phyloP scores from a whole-genome alignment of 2,113 vertebrate species.

The Empidonax traillii region DNA sequence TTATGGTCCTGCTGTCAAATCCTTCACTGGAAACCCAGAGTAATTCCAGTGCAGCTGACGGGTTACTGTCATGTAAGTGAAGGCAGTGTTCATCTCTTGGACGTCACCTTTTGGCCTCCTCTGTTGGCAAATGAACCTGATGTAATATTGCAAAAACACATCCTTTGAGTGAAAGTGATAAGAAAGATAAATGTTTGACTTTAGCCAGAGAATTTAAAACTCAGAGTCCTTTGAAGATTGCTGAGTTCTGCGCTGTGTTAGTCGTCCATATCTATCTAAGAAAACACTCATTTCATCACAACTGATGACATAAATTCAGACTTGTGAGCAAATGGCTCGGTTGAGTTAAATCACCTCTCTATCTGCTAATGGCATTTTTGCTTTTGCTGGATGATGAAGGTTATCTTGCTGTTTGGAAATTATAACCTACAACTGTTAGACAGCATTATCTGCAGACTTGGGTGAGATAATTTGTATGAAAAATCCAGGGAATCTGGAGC shows the following conservation, averaged over 20 bases:
- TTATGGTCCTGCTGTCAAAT: neutral
- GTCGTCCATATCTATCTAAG: constrained; percentile 51
- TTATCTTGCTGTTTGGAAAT: constrained; percentile 69
- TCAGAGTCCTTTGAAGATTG: constrained; percentile 52
- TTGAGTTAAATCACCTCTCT: constrained; percentile 61
- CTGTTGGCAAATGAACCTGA: constrained; percentile 33
- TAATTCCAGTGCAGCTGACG: constrained; percentile 4
- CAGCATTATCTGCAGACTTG: constrained; percentile 55
- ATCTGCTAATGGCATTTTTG: constrained; percentile 66
- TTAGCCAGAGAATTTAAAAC: constrained; percentile 43
- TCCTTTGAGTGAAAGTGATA: constrained; percentile 44
- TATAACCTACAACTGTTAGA: constrained; percentile 45
- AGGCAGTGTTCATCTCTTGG: neutral
- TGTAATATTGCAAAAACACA: constrained; percentile 31
- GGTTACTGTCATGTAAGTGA: neutral
- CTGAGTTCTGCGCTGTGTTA: constrained; percentile 50
- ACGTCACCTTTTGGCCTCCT: constrained; percentile 26
- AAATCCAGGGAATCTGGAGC: constrained; percentile 41
- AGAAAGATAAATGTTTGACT: constrained; percentile 62
- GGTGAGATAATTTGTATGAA: constrained; percentile 50
- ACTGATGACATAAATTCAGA: constrained; percentile 54
- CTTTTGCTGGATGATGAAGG: constrained; percentile 55
- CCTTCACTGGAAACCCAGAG: neutral
- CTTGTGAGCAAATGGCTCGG: constrained; percentile 57
- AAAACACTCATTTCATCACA: constrained; percentile 73